phyloP scores from a whole-genome alignment of 2,888 invertebrate species.

The Yponomeuta evonymella region DNA sequence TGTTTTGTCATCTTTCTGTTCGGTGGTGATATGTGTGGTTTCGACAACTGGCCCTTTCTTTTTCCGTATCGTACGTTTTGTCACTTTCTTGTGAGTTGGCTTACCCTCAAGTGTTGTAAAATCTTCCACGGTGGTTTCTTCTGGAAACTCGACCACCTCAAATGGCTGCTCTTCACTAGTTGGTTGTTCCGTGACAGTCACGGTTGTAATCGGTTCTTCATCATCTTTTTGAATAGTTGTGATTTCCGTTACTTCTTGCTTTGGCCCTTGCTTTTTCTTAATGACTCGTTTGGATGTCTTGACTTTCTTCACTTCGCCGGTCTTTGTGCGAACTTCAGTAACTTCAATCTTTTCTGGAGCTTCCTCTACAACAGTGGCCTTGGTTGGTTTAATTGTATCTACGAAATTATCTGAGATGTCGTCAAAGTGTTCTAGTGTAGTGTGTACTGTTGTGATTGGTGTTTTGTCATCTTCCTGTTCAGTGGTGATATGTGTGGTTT shows the following conservation, averaged over 20 bases:
- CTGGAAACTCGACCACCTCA: conserved; percentile 33
- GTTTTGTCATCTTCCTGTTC: conserved; percentile 44
- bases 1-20: conserved; percentile 57
- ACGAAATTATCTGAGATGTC: conserved; percentile 20
- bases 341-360: conserved; percentile 17
- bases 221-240: conserved; percentile 36
- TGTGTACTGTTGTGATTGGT: conserved; percentile 28
- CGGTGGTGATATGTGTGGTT: conserved; percentile 45
- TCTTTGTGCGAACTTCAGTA: conserved; percentile 15
- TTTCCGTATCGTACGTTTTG: conserved; percentile 35
- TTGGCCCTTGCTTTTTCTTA: conserved; percentile 42
- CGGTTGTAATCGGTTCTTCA: conserved; percentile 13
- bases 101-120: conserved; percentile 25
- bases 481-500: conserved; percentile 26
- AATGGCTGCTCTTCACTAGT: conserved; percentile 26
- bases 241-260: conserved; percentile 47
- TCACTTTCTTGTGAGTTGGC: conserved; percentile 33
- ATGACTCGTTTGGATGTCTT: conserved; percentile 18
- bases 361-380: conserved; percentile 14
- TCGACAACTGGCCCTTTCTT: conserved; percentile 48
- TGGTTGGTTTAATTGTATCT: not conserved
- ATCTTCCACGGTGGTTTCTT: conserved; percentile 23
- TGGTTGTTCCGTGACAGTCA: conserved; percentile 15
- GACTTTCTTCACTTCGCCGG: conserved; percentile 14
- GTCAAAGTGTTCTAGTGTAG: conserved; percentile 4